Evolutionary conservation across 2,888 invertebrate genomes (phyloP).

Genomic region (Lasioglossum morio): DNA sequence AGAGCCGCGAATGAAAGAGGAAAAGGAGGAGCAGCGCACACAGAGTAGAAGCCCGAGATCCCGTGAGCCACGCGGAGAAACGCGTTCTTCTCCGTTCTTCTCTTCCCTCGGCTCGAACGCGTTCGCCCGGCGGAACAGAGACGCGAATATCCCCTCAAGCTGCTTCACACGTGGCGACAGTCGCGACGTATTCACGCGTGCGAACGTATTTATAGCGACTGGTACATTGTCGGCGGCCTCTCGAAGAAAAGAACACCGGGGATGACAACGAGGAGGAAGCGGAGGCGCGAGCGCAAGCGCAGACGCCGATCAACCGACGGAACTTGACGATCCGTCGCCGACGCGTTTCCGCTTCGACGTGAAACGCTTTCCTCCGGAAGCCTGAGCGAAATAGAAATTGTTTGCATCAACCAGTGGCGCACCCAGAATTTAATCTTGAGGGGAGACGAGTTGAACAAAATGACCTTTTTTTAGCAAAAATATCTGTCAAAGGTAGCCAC

Average conservation of each 20-base stretch:
- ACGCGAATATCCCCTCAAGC: conserved; percentile 70
- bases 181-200: conserved; percentile 76
- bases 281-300: conserved; percentile 20
- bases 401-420: too few species aligned
- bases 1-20: background rate
- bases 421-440: too few species aligned
- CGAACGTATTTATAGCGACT: conserved; percentile 79
- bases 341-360: conserved; percentile 33
- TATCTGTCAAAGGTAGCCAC: too few species aligned
- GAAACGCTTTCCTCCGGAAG: background rate
- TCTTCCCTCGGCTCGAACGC: background rate
- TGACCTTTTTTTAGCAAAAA: too few species aligned
- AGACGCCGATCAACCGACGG: conserved; percentile 31
- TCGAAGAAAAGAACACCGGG: conserved; percentile 53
- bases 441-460: too few species aligned
- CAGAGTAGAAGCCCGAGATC: background rate
- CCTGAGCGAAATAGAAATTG: background rate
- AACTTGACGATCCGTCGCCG: conserved; percentile 36
- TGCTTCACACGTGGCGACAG: conserved; percentile 80
- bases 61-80: conserved; percentile 29
- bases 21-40: conserved; percentile 10
- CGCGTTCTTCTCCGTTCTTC: background rate
- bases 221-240: conserved; percentile 68
- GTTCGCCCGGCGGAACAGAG: conserved; percentile 31
- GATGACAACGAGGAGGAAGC: conserved; percentile 55